Base-by-base conservation (phyloP, 2,888 invertebrate genomes). In the Drosophila picticornis region DNA sequence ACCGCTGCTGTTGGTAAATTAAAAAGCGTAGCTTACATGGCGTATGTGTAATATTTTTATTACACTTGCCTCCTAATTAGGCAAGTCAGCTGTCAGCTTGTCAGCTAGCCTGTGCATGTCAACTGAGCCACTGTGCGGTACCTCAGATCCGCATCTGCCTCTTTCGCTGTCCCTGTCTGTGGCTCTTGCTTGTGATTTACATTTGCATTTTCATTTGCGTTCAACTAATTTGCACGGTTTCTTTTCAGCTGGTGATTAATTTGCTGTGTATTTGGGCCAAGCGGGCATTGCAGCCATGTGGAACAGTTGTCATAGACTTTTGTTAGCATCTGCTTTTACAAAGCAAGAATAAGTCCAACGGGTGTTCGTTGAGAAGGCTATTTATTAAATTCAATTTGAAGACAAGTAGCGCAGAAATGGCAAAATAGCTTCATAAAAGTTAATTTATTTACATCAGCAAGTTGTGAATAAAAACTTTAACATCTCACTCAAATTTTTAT, bases 31-130 rank as follows among this genome's bases (percentile, higher is more conserved):
- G 72, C 83, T 75, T 70, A 80, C 83, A 85, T 83, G 85, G 77
- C 90, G 90, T 85, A 90, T 90, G 86, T 83, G 90, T 88, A 88
- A 90, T 86, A 86, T 86, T 86, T 86, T 86, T 90, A 90, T 86
- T 86, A 83, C 88, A 90, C 85, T 86, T 90, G 85, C 75, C 84
- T 86, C 72, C 88, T 86, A 86, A 86, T 86, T 86, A 86, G 85
- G 85, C 85, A 83, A 80, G 80, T 69, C 83, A 69, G 83, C 80
- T 79, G 80, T 80, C 82, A 77, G 72, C 31, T 67, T 82, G 90
- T 82, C 83, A 77, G 75, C 72, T 80, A 31, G 40, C 48, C 32
- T n/a, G 48, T 32, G 67, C 69, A 56, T 70, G 72, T 77, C 75
- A 85, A 72, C 73, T 75, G 83, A 74, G 80, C 74, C 76, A 72